phyloP scores from a whole-genome alignment of 2,113 vertebrate genomes.

The Corythaixoides concolor region DNA sequence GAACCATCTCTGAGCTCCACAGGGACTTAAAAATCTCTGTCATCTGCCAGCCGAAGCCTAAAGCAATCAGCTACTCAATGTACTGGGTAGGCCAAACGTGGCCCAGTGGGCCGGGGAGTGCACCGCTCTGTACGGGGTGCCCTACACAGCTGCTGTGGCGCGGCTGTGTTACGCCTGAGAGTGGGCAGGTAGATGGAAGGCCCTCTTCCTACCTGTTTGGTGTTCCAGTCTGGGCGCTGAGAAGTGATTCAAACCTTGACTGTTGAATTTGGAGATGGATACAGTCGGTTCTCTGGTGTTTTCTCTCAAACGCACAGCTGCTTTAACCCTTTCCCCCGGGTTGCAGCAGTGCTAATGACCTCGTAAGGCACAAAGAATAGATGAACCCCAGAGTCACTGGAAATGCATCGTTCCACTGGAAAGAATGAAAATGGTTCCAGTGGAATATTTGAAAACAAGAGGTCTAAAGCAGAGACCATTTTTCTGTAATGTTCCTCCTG shows the following conservation, averaged over 20 bases:
- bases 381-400: background rate
- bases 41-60: background rate
- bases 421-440: background rate
- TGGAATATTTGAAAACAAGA: background rate
- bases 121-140: background rate
- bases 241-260: background rate
- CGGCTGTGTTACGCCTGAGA: background rate
- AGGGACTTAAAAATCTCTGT: background rate
- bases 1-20: background rate
- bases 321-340: background rate
- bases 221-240: background rate
- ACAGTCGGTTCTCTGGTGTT: background rate
- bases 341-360: background rate
- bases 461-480: background rate
- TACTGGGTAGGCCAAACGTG: background rate
- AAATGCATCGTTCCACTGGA: background rate
- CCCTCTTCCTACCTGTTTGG: background rate
- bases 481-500: background rate
- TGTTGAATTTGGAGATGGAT: background rate
- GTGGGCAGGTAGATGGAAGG: background rate
- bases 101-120: background rate
- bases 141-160: fast-evolving
- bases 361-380: background rate
- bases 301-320: background rate
- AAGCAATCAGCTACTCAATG: background rate